Conservation (phyloP, 1,140 invertebrate genomes). For the Calliopsis andreniformis region DNA sequence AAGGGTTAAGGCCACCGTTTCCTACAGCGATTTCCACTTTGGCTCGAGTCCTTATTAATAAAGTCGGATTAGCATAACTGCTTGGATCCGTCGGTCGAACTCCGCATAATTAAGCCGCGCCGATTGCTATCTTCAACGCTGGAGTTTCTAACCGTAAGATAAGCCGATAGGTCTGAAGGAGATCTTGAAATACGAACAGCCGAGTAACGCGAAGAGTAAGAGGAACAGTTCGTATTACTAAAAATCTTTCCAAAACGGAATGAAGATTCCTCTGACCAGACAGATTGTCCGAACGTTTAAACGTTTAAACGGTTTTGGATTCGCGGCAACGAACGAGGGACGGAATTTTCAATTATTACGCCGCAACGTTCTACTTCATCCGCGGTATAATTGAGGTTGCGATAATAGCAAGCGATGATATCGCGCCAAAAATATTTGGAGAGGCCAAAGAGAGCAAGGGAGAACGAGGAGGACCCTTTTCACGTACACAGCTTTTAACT, state of each 20-base stretch:
- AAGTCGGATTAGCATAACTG: conserved; percentile 76
- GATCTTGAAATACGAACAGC: conserved; percentile 4
- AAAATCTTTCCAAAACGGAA: no score
- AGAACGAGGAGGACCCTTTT: conserved; percentile 9
- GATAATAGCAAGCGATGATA: conserved; percentile 44
- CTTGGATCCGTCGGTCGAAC: conserved; percentile 64
- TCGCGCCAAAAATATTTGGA: conserved; percentile 43
- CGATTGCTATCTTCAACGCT: conserved; percentile 61
- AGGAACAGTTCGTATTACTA: neutral
- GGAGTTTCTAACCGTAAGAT: conserved; percentile 51
- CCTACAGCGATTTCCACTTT: conserved; percentile 70
- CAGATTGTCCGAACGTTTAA: neutral
- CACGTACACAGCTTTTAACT: neutral
- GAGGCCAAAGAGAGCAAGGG: neutral
- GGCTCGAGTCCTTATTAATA: conserved; percentile 75
- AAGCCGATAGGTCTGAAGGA: conserved; percentile 35
- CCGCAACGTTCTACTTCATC: conserved; percentile 9
- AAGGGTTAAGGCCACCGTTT: conserved; percentile 70
- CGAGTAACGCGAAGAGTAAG: neutral
- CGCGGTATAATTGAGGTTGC: conserved; percentile 32
- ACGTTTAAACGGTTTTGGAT: neutral
- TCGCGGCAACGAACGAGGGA: neutral
- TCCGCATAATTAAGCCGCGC: conserved; percentile 68
- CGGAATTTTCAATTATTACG: conserved; percentile 31
- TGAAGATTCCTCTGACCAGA: neutral